phyloP scores from a whole-genome alignment of 2,797 vertebrate genomes.

The Mormyrus hasselquistii region DNA sequence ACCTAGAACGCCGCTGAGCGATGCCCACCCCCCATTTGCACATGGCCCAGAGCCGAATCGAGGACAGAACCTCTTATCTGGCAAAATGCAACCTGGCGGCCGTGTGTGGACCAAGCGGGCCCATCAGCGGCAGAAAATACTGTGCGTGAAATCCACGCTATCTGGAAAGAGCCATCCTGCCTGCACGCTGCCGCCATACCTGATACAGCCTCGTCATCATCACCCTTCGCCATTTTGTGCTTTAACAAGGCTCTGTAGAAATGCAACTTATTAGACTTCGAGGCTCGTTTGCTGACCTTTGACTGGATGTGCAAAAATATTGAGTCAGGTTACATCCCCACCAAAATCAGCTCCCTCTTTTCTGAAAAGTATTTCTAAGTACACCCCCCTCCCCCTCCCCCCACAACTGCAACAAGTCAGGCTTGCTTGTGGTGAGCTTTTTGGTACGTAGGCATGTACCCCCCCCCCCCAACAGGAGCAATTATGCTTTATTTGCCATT shows the following conservation, averaged over 20 bases:
- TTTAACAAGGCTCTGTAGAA: background rate
- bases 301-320: background rate
- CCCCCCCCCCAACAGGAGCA: background rate
- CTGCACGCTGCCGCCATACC: background rate
- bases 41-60: background rate
- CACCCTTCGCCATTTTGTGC: background rate
- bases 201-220: background rate
- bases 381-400: too few species aligned
- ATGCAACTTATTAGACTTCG: background rate
- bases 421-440: background rate
- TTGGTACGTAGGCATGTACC: background rate
- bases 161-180: background rate
- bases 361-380: background rate
- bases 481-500: background rate
- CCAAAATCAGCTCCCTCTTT: background rate
- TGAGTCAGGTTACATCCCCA: background rate
- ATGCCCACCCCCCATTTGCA: background rate
- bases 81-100: background rate
- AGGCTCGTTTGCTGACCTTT: background rate
- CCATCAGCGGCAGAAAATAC: background rate
- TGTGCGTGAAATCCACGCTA: background rate
- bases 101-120: background rate
- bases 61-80: background rate
- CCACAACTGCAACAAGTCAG: background rate
- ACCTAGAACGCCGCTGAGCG: background rate